phyloP scores from a whole-genome alignment of 2,113 vertebrate genomes.

The Archocentrus centrarchus region DNA sequence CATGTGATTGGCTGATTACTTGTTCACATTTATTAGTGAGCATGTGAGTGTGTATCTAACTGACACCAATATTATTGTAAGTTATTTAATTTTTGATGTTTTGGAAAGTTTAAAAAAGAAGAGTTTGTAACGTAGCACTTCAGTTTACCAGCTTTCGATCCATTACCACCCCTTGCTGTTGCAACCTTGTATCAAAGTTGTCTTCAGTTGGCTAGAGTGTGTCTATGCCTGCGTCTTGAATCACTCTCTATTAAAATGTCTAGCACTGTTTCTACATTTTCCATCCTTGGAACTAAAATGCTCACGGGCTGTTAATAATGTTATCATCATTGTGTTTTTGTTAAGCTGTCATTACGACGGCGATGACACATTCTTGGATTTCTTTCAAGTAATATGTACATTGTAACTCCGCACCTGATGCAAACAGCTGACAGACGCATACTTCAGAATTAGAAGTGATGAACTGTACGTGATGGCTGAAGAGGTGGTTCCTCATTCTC shows the following conservation, averaged over 20 bases:
- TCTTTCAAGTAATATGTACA: not conserved
- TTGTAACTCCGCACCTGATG: not conserved
- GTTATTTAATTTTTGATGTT: not conserved
- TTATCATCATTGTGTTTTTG: not conserved
- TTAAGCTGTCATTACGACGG: not conserved
- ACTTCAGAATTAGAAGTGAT: not conserved
- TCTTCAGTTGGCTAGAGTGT: not conserved
- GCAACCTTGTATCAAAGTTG: slow-evolving; percentile 4
- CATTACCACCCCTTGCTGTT: not conserved
- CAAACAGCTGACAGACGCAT: not conserved
- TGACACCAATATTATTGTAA: not conserved
- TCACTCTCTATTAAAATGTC: not conserved
- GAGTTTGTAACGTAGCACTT: not conserved
- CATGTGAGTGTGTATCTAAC: not conserved
- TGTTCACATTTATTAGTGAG: not conserved
- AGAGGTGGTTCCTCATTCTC: slow-evolving; percentile 15
- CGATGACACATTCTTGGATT: not conserved
- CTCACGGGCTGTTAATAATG: not conserved
- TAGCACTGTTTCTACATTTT: not conserved
- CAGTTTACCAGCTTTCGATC: not conserved
- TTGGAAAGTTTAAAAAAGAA: not conserved
- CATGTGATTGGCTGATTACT: not conserved
- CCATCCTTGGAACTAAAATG: not conserved
- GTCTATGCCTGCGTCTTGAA: not conserved
- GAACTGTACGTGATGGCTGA: not conserved